A percentile compares a stretch with the other conserved stretches of the same genome.
Conservation (phyloP, 2,888 invertebrate genomes). For the Aleiodes testaceus region DNA sequence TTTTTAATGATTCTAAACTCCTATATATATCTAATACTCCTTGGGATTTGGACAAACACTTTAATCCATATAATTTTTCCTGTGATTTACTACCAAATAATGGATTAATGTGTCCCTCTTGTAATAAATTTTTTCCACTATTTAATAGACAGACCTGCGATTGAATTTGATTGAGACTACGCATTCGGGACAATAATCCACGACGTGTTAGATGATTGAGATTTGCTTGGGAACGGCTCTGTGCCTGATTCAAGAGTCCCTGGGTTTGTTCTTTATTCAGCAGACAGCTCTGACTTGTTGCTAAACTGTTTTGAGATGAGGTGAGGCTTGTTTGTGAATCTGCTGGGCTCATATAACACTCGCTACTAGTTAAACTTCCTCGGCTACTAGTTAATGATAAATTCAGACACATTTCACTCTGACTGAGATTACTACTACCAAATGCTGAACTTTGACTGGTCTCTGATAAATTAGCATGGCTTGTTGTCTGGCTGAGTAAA, state of each 20-base stretch:
- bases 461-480: conserved; percentile 62
- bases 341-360: conserved; percentile 64
- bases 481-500: conserved; percentile 67
- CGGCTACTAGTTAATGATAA: conserved; percentile 63
- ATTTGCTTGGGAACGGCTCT: conserved; percentile 67
- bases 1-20: conserved; percentile 67
- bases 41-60: conserved; percentile 74
- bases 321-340: conserved; percentile 66
- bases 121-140: conserved; percentile 48
- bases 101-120: conserved; percentile 60
- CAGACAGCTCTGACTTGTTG: conserved; percentile 67
- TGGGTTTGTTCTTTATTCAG: conserved; percentile 71
- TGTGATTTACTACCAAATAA: conserved; percentile 70
- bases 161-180: conserved; percentile 68
- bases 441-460: conserved; percentile 49
- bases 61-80: conserved; percentile 74
- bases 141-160: conserved; percentile 70
- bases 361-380: conserved; percentile 57
- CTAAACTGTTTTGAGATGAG: conserved; percentile 66
- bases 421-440: conserved; percentile 69
- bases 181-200: conserved; percentile 66
- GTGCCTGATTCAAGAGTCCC: conserved; percentile 66
- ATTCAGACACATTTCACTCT: conserved; percentile 73
- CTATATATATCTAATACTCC: conserved; percentile 73
- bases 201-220: conserved; percentile 63